These are phyloP conservation scores for Nasonia vitripennis DNA, from an alignment of 1,140 invertebrate species.

Conservation along the genomic window DNA sequence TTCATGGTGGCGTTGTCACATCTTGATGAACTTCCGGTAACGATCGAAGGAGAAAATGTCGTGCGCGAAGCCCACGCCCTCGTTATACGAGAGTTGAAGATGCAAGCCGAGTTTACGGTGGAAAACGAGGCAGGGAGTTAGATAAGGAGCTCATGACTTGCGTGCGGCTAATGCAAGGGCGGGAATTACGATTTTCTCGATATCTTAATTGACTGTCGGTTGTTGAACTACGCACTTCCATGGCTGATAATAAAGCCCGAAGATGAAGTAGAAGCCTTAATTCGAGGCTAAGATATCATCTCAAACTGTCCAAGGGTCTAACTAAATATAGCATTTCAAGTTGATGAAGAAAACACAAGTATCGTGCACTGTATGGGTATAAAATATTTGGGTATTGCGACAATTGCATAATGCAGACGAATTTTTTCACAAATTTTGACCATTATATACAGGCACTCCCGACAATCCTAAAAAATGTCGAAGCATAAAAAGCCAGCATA, in stretches of 20 bases:
- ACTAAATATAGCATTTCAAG: background rate
- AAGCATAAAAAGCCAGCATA: background rate
- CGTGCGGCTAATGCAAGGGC: slow-evolving; percentile 25
- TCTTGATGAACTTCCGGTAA: slow-evolving; percentile 76
- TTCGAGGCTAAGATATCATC: background rate
- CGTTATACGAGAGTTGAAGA: slow-evolving; percentile 37
- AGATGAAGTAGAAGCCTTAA: background rate
- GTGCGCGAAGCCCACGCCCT: slow-evolving; percentile 17
- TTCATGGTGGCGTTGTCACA: slow-evolving; percentile 75
- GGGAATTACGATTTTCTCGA: slow-evolving; percentile 42
- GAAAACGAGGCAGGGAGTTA: background rate
- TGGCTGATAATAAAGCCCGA: slow-evolving; percentile 26
- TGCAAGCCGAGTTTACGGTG: slow-evolving; percentile 24
- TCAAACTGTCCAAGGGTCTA: background rate
- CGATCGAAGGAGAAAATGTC: slow-evolving; percentile 61
- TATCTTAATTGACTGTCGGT: slow-evolving; percentile 51
- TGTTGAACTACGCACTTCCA: slow-evolving; percentile 15
- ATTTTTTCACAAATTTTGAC: background rate
- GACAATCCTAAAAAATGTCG: slow-evolving; percentile 15
- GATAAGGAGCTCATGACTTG: slow-evolving; percentile 4
- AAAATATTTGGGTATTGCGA: background rate
- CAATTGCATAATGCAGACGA: background rate
- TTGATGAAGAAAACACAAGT: background rate
- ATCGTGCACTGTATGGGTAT: background rate
- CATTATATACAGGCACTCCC: background rate